These are phyloP conservation scores for Peromyscus polionotus DNA, from an alignment of 2,113 vertebrate genomes.

Conservation along the genomic window DNA sequence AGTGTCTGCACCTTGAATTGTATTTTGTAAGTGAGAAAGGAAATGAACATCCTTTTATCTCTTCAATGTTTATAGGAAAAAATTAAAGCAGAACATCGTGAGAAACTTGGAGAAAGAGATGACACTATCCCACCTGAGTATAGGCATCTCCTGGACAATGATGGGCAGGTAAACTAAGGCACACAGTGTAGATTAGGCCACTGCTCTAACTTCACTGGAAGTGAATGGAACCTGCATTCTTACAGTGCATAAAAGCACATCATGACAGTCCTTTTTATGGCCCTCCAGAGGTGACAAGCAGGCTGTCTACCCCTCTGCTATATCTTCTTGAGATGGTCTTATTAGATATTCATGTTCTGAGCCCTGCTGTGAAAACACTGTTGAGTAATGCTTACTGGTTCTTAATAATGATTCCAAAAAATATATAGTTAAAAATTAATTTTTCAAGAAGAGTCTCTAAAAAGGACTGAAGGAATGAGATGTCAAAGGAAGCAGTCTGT, in stretches of 20 bases:
- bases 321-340: not conserved
- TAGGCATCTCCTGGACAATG: conserved; percentile 83
- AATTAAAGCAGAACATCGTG: conserved; percentile 85
- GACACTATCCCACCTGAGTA: conserved; percentile 89
- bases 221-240: not conserved
- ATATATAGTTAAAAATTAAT: not conserved
- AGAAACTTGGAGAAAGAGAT: conserved; percentile 89
- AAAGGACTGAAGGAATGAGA: not conserved
- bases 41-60: not conserved
- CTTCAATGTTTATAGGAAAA: conserved; percentile 85
- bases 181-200: no score
- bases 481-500: conserved; percentile 11
- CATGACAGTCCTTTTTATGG: not conserved
- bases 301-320: not conserved
- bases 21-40: not conserved
- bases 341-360: not conserved
- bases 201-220: not conserved
- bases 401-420: not conserved
- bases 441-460: conserved; percentile 11
- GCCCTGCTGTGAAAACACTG: not conserved
- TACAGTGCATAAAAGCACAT: not conserved
- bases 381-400: not conserved
- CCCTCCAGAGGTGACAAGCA: not conserved
- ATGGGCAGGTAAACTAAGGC: conserved; percentile 83
- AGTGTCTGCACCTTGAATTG: not conserved